These are phyloP conservation scores for Coccyzus lansbergi DNA, from an alignment of 2,797 vertebrate genomes.

Conservation along the genomic window DNA sequence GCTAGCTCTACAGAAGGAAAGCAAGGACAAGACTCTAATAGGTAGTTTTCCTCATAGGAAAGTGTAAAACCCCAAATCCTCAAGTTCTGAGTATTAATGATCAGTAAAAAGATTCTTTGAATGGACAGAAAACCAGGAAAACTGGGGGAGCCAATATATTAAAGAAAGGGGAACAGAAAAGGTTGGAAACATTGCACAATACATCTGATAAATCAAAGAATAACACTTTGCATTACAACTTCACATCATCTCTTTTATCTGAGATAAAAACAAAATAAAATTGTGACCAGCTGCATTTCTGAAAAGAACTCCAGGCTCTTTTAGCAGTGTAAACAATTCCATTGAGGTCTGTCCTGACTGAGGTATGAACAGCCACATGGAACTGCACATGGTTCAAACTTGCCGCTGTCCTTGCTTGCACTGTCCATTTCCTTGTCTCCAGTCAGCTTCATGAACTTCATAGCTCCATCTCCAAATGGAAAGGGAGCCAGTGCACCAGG, in stretches of 20 bases:
- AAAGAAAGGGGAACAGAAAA: not conserved
- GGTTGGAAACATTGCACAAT: not conserved
- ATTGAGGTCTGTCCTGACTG: rapidly evolving
- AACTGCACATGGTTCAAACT: rapidly evolving
- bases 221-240: not conserved
- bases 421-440: not conserved
- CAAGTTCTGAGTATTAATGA: not conserved
- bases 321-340: not conserved
- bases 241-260: not conserved
- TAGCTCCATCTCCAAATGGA: not conserved
- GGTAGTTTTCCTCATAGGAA: not conserved
- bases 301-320: not conserved
- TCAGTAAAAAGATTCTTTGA: not conserved
- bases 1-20: not conserved
- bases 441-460: not conserved
- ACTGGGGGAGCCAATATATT: not conserved
- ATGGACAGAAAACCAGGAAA: not conserved
- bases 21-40: not conserved
- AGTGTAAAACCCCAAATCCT: not conserved
- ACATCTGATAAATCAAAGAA: not conserved
- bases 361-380: not conserved
- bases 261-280: not conserved
- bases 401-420: not conserved
- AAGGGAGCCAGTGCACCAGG: not conserved
- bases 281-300: not conserved